Base-by-base conservation (phyloP, 2,113 vertebrate species). In the Promerops cafer region DNA sequence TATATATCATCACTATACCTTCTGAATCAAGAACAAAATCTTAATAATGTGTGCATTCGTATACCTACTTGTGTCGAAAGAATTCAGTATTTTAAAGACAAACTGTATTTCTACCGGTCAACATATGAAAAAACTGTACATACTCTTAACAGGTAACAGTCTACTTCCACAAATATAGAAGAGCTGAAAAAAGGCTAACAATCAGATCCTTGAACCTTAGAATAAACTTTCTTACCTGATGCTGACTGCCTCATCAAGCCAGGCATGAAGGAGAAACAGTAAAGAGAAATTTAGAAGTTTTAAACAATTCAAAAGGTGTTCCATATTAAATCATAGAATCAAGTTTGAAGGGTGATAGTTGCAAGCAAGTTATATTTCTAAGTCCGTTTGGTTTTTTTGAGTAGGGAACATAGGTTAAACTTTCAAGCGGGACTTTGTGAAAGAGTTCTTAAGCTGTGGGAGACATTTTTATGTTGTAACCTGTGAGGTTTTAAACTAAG, bases 231-330 rank as follows among this genome's bases (percentile, higher is more conserved):
- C 99, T 99, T 98, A 99, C 99, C 99, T 99, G 98, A 70, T 94
- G 97, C 85, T 45, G 98, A 97, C 98, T 99, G 98, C 97, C 97
- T 98, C 97, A 96, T 95, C 97, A 97, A 97, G 98, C 96, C 98
- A 99, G 97, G 98, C 99, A 98, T 99, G 98, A 98, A 90, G 97
- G 90, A 98, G 95, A 99, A 97, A 99, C 26, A 98, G 97, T 96
- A 95, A 95, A 97, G 82, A 98, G 89, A 97, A 75, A 97, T 93
- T 78, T 40, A 97, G 65, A 97, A 86, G 31, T 85, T 94, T 94
- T 89, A 95, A 89, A 96, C 92, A 97, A 94, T 68, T 83, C 30
- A 68, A 35, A 85, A 69, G 31, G 61, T 66, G 10, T 79, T 94
- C n/a, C 61, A 70, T 22, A 23, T 87, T 84, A 91, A 80, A 94